phyloP scores from a whole-genome alignment of 2,113 vertebrate species.

The Otocyon megalotis region DNA sequence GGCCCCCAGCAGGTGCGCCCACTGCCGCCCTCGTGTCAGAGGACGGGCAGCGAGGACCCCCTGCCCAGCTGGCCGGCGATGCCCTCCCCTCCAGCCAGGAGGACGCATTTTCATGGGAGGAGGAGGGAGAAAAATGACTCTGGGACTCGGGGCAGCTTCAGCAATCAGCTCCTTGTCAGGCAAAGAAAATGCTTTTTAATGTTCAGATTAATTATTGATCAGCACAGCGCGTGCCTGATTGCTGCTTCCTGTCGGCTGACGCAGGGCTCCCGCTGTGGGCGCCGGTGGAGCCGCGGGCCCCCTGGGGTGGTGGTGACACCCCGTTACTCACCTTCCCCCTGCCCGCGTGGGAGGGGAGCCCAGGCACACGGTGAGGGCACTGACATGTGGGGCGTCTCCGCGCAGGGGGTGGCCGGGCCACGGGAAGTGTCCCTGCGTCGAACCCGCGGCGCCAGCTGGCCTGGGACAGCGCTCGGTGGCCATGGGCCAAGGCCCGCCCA shows the following conservation, averaged over 20 bases:
- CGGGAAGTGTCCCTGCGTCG: not conserved
- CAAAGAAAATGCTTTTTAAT: conserved; percentile 85
- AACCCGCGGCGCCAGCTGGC: rapidly evolving
- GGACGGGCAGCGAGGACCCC: rapidly evolving
- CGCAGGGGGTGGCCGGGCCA: not conserved
- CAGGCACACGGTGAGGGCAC: rapidly evolving
- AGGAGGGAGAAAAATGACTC: not conserved
- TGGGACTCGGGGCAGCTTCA: conserved; percentile 42
- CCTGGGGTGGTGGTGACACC: conserved; percentile 73
- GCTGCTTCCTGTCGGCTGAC: conserved; percentile 70
- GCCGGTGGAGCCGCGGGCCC: conserved; percentile 40
- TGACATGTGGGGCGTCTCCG: rapidly evolving
- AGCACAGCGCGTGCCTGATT: conserved; percentile 49
- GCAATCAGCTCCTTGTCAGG: conserved; percentile 81
- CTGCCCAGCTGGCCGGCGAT: rapidly evolving
- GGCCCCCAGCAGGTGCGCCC: not conserved
- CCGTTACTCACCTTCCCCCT: conserved; percentile 86
- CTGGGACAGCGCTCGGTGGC: not conserved
- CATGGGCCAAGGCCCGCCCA: not conserved
- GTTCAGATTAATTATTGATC: conserved; percentile 89
- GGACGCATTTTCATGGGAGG: not conserved
- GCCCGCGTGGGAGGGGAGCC: conserved; percentile 74
- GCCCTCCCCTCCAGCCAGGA: not conserved
- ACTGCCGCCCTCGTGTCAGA: rapidly evolving
- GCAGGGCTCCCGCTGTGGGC: conserved; percentile 75